Percentiles rank a stretch among this genome's conserved stretches.
Conservation (phyloP, 2,113 vertebrate genomes). For the Emydura subglobosa region DNA sequence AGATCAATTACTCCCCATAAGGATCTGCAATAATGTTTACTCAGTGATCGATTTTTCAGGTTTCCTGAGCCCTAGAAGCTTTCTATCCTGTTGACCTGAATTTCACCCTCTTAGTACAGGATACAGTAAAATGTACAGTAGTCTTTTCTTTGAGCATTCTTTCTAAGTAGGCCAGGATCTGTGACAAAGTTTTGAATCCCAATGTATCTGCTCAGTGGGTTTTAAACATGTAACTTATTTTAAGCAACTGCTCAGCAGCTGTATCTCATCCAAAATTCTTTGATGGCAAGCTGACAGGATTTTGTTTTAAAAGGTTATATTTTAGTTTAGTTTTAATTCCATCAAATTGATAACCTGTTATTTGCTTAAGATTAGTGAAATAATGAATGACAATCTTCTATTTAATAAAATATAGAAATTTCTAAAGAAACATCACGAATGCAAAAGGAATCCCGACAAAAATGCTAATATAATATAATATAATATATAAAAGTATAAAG, state of each 20-base stretch:
- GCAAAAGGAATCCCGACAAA: not conserved
- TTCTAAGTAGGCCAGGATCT: constrained; percentile 71
- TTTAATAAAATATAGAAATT: constrained; percentile 36
- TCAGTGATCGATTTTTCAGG: constrained; percentile 68
- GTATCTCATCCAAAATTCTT: constrained; percentile 71
- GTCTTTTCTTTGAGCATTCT: constrained; percentile 73
- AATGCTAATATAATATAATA: not conserved
- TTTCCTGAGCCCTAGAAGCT: constrained; percentile 67
- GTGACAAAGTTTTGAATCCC: constrained; percentile 72
- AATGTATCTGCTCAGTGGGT: constrained; percentile 68
- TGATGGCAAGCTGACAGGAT: constrained; percentile 66
- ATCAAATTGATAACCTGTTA: constrained; percentile 75
- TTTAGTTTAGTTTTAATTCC: constrained; percentile 72
- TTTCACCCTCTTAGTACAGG: constrained; percentile 72
- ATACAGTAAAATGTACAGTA: constrained; percentile 74
- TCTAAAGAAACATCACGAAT: constrained; percentile 16
- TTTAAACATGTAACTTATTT: constrained; percentile 74
- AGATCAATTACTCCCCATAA: constrained; percentile 51
- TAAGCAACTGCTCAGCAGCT: constrained; percentile 74
- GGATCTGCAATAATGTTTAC: constrained; percentile 68
- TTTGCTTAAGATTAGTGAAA: constrained; percentile 65
- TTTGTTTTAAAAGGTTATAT: constrained; percentile 72
- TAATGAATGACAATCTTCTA: constrained; percentile 53
- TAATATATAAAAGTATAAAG: not conserved
- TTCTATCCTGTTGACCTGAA: constrained; percentile 71